Percentiles rank a stretch among this genome's conserved stretches.
These are phyloP conservation scores for Rachycentron canadum DNA, from an alignment of 2,797 vertebrate species.

Conservation along the genomic window DNA sequence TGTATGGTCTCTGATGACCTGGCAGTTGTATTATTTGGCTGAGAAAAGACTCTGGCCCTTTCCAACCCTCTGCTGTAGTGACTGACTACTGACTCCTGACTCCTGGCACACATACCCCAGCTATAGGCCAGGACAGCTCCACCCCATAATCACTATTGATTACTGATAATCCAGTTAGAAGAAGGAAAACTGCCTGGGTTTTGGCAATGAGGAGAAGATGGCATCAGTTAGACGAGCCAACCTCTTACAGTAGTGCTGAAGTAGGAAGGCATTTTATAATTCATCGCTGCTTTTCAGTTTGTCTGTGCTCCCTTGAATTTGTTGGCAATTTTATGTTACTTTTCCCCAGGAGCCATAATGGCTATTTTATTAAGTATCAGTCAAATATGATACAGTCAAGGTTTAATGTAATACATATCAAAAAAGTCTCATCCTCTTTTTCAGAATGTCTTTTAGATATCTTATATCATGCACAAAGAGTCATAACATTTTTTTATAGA, in stretches of 20 bases:
- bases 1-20: conserved; percentile 48
- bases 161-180: conserved; percentile 77
- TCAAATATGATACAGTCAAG: not conserved
- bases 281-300: conserved; percentile 1
- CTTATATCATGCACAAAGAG: not conserved
- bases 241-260: conserved; percentile 40
- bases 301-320: not conserved
- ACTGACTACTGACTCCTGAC: conserved; percentile 69
- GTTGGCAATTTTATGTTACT: not conserved
- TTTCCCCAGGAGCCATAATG: not conserved
- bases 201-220: conserved; percentile 54
- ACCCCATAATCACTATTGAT: conserved; percentile 80
- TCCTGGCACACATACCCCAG: conserved; percentile 48
- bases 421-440: not conserved
- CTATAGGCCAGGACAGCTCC: conserved; percentile 60
- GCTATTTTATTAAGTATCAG: not conserved
- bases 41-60: conserved; percentile 46
- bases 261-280: conserved; percentile 1
- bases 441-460: not conserved
- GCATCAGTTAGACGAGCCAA: conserved; percentile 42
- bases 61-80: conserved; percentile 51
- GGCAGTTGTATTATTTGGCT: conserved; percentile 63
- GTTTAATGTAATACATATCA: not conserved
- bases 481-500: not conserved
- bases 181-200: conserved; percentile 62